phyloP scores from a whole-genome alignment of 2,113 vertebrate genomes.

The Marmota flaviventris region DNA sequence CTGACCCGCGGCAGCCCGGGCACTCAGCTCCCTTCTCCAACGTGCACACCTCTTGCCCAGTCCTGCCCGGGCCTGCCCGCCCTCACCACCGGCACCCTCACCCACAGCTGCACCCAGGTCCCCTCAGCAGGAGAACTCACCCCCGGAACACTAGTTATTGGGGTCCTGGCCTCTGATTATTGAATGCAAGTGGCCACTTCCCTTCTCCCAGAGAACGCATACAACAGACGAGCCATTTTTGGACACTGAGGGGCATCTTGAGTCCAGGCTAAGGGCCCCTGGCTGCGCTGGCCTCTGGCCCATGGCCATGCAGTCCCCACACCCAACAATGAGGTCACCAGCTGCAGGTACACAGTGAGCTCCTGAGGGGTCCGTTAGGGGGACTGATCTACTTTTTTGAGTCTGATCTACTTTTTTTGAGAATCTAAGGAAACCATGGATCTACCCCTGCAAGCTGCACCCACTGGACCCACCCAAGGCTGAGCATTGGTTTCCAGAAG shows the following conservation, averaged over 20 bases:
- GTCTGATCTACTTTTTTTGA: too few species aligned
- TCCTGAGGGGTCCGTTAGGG: background rate
- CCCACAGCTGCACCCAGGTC: fast-evolving
- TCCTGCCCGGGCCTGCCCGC: background rate
- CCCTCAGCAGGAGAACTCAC: background rate
- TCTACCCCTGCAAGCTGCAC: background rate
- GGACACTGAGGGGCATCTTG: background rate
- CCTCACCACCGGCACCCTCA: fast-evolving
- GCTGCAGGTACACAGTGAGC: background rate
- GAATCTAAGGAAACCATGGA: background rate
- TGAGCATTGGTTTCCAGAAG: background rate
- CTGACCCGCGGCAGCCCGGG: background rate
- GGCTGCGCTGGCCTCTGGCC: background rate
- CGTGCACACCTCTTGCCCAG: background rate
- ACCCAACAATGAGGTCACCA: background rate
- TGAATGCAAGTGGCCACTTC: background rate
- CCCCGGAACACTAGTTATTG: background rate
- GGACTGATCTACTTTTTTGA: background rate
- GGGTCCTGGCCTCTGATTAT: background rate
- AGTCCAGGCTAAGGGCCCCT: background rate
- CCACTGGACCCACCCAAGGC: background rate
- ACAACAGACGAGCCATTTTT: background rate
- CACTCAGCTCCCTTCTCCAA: fast-evolving
- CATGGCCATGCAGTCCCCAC: background rate
- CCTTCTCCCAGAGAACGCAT: background rate